Conservation (phyloP, 2,888 invertebrate species). For the Agrochola lychnidis region DNA sequence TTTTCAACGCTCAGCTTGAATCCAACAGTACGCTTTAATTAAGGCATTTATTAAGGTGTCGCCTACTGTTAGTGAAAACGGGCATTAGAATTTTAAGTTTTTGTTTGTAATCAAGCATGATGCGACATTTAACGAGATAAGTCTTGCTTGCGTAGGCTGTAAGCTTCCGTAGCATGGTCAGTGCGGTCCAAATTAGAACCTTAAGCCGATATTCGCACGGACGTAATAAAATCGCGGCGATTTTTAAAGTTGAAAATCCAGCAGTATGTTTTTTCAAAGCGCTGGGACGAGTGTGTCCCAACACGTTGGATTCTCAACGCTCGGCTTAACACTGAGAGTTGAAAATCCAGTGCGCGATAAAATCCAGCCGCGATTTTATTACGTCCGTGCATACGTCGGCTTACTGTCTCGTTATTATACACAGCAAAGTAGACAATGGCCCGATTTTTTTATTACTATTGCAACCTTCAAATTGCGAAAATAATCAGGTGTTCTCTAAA, state of each 20-base stretch:
- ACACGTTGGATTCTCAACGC: too few relatives aligned
- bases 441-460: too few relatives aligned
- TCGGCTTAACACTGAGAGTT: too few relatives aligned
- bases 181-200: background rate
- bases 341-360: too few relatives aligned
- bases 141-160: too few relatives aligned
- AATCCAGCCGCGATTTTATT: too few relatives aligned
- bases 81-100: background rate
- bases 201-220: too few relatives aligned
- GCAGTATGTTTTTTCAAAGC: too few relatives aligned
- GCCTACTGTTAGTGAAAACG: background rate
- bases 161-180: background rate
- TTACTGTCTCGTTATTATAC: background rate
- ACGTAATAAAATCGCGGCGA: too few relatives aligned
- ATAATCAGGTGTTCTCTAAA: background rate
- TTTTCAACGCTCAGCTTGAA: background rate
- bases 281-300: too few relatives aligned
- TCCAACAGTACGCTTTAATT: background rate
- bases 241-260: too few relatives aligned
- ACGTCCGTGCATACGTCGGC: too few relatives aligned
- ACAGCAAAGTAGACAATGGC: background rate
- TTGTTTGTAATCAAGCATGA: background rate
- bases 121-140: background rate
- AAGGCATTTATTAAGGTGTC: background rate
- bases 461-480: background rate